phyloP scores from a whole-genome alignment of 2,888 invertebrate species.

The Clivina fossor region DNA sequence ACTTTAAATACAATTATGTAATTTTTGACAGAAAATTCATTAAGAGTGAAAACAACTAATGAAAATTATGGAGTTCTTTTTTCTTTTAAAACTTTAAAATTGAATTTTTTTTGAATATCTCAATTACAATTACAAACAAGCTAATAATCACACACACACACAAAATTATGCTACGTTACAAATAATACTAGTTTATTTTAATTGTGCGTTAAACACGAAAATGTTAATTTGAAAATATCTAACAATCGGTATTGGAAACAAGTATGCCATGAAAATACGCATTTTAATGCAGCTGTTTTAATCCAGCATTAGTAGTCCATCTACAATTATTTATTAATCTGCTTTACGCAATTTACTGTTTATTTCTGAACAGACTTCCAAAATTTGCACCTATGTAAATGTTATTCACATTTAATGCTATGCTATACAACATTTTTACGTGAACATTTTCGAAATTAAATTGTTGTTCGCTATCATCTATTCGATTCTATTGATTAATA shows the following conservation, averaged over 20 bases:
- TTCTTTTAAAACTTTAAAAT: too few species aligned
- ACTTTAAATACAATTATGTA: too few species aligned
- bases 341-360: conserved; percentile 19
- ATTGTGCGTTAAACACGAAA: not conserved
- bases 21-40: too few species aligned
- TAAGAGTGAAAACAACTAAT: too few species aligned
- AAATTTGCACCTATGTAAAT: conserved; percentile 9
- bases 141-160: too few species aligned
- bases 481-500: too few species aligned
- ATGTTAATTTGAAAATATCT: not conserved
- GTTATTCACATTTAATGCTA: conserved; percentile 17
- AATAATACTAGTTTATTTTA: not conserved
- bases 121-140: too few species aligned
- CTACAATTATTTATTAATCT: conserved; percentile 29
- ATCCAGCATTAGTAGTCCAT: not conserved
- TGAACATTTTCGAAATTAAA: too few species aligned
- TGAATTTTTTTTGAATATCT: too few species aligned
- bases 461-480: too few species aligned
- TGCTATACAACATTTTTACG: conserved; percentile 1
- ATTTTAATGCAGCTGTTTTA: conserved; percentile 5
- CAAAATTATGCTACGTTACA: not conserved
- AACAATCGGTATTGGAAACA: not conserved
- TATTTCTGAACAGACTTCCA: not conserved
- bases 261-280: not conserved
- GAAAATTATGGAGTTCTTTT: too few species aligned